Conservation (phyloP, 1,140 invertebrate species). For the Tetragonula clypearis region DNA sequence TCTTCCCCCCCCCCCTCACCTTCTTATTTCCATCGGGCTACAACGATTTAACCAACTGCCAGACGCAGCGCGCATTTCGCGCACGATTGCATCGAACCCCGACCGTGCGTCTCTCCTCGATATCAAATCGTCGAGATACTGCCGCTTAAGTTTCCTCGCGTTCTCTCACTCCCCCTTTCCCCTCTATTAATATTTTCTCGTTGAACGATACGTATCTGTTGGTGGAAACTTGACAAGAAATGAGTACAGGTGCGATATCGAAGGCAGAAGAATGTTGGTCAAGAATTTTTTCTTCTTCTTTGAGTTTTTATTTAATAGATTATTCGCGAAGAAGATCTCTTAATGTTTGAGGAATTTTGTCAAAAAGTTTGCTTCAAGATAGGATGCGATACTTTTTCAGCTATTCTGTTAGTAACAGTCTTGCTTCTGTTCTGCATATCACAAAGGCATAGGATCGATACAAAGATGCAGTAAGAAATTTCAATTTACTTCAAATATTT, state of each 20-base stretch:
- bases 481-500: not conserved
- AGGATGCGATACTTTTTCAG: too few relatives aligned
- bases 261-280: not conserved
- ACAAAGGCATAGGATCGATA: too few relatives aligned
- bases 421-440: too few relatives aligned
- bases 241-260: not conserved
- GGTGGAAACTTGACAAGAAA: not conserved
- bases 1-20: not conserved
- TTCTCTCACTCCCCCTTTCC: not conserved
- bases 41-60: constrained; percentile 56
- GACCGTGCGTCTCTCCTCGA: not conserved
- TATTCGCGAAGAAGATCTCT: too few relatives aligned
- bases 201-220: not conserved
- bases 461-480: too few relatives aligned
- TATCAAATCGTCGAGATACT: constrained; percentile 36
- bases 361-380: too few relatives aligned
- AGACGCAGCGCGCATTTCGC: constrained; percentile 33
- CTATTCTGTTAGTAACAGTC: too few relatives aligned
- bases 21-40: constrained; percentile 3
- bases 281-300: not conserved
- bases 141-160: constrained; percentile 5
- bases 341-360: too few relatives aligned
- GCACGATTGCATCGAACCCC: constrained; percentile 31
- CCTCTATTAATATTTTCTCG: constrained; percentile 10
- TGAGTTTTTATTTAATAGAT: not conserved